Evolutionary conservation across 2,888 invertebrate species (phyloP).

Genomic region (Platypus cylindrus): DNA sequence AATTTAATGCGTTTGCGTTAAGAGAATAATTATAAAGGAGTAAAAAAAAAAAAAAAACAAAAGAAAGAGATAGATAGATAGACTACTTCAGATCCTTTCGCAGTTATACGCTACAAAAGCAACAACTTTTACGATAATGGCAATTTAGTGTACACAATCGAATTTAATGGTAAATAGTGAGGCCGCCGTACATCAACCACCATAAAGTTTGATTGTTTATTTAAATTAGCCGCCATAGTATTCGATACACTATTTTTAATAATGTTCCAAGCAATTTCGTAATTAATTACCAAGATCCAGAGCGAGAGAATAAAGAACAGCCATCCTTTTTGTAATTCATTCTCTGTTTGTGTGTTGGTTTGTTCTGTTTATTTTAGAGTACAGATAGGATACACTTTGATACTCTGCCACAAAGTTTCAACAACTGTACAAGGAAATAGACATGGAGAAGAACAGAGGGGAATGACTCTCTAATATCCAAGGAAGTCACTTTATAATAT

Average conservation of each 20-base stretch:
- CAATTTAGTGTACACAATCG: slow-evolving; percentile 19
- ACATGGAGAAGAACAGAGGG: slow-evolving; percentile 26
- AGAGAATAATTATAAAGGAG: too few relatives aligned
- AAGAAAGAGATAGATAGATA: too few relatives aligned
- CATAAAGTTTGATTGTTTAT: slow-evolving; percentile 24
- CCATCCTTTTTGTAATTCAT: too few relatives aligned
- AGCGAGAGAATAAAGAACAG: too few relatives aligned
- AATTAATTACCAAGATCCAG: slow-evolving; percentile 33
- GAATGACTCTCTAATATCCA: slow-evolving; percentile 12
- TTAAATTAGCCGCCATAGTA: too few relatives aligned
- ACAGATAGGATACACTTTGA: too few relatives aligned
- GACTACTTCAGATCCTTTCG: slow-evolving; percentile 10
- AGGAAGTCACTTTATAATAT: slow-evolving; percentile 27
- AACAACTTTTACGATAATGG: slow-evolving; percentile 20
- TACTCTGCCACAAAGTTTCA: too few relatives aligned
- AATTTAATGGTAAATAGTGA: slow-evolving; percentile 16
- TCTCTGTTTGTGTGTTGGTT: too few relatives aligned
- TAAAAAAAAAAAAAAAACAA: too few relatives aligned
- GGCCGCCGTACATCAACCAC: slow-evolving; percentile 19
- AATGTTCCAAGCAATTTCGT: slow-evolving; percentile 30
- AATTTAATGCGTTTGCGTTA: slow-evolving; percentile 10
- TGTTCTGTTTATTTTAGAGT: too few relatives aligned
- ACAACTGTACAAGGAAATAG: too few relatives aligned
- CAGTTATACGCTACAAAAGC: slow-evolving; percentile 15
- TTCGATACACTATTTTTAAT: too few relatives aligned